Percentiles rank a stretch among this genome's conserved stretches.
These are phyloP conservation scores for Capitulum mitella DNA, from an alignment of 2,888 invertebrate genomes.

Conservation along the genomic window DNA sequence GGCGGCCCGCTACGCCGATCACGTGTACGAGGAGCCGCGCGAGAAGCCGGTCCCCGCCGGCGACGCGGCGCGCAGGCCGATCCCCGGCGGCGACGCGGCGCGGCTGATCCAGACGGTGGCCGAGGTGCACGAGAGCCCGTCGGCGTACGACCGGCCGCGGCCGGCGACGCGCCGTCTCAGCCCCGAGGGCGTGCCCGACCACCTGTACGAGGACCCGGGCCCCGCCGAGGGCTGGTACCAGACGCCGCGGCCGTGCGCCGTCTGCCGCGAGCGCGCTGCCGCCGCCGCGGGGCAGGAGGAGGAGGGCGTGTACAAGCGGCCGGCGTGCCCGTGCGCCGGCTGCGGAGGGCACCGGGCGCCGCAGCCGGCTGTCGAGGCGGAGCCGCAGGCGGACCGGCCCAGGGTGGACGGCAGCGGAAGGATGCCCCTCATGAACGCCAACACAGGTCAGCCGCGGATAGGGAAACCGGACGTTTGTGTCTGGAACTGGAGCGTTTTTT, in stretches of 20 bases:
- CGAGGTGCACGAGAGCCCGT: not conserved
- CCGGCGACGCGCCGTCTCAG: not conserved
- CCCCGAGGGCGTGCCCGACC: not conserved
- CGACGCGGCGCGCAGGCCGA: not conserved
- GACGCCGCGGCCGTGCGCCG: not conserved
- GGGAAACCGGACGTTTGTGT: no score
- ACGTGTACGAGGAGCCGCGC: conserved; percentile 22
- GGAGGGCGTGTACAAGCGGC: not conserved
- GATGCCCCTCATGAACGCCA: conserved; percentile 35
- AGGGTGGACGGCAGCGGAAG: conserved; percentile 34
- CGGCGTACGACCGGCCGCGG: not conserved
- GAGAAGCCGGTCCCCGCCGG: not conserved
- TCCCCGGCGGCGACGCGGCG: not conserved
- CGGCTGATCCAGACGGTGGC: not conserved
- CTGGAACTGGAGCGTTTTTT: no score
- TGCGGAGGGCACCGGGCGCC: not conserved
- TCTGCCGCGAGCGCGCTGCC: not conserved
- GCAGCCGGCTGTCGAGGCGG: conserved; percentile 25
- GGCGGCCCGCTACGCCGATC: not conserved
- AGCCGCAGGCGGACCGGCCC: conserved; percentile 20
- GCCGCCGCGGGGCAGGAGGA: not conserved
- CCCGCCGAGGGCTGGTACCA: conserved; percentile 16
- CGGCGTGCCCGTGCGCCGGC: not conserved
- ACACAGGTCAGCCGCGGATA: conserved; percentile 31
- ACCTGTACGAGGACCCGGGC: conserved; percentile 11